Conservation (phyloP, 2,888 invertebrate genomes). For the Sinodicranocentrus sp. region DNA sequence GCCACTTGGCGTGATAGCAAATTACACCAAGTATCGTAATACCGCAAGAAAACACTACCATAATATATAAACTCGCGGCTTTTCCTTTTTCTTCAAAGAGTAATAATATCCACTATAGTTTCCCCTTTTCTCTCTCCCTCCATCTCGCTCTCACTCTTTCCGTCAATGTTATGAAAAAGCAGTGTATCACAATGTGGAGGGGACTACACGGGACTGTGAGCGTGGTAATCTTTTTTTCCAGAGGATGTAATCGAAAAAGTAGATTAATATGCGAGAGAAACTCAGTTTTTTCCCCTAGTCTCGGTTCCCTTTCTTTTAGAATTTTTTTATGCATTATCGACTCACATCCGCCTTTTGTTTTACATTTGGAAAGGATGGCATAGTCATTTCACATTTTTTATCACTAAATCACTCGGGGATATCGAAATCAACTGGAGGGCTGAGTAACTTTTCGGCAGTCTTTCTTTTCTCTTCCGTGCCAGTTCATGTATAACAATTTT, state of each 20-base stretch:
- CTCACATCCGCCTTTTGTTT: conserved; percentile 36
- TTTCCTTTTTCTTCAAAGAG: not conserved
- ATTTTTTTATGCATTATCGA: conserved; percentile 50
- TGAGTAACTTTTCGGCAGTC: conserved; percentile 44
- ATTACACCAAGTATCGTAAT: conserved; percentile 37
- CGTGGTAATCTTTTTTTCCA: conserved; percentile 46
- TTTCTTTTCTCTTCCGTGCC: not conserved
- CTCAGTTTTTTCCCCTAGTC: conserved; percentile 11
- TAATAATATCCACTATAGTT: conserved; percentile 12
- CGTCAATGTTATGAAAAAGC: conserved; percentile 44
- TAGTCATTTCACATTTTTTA: conserved; percentile 59
- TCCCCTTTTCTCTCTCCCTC: not conserved
- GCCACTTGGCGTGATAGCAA: conserved; percentile 40
- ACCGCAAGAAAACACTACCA: conserved; percentile 26
- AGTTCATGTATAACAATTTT: conserved; percentile 23
- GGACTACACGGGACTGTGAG: conserved; percentile 32
- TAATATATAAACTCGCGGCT: too few relatives aligned
- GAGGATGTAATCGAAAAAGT: conserved; percentile 61
- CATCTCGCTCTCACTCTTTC: conserved; percentile 5
- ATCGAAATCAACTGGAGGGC: conserved; percentile 59
- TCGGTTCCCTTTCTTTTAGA: not conserved
- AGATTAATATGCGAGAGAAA: conserved; percentile 63
- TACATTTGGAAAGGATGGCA: conserved; percentile 17
- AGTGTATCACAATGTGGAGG: conserved; percentile 52
- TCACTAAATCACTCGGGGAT: conserved; percentile 64